Conservation (phyloP, 2,888 invertebrate genomes). For the Acronicta aceris region DNA sequence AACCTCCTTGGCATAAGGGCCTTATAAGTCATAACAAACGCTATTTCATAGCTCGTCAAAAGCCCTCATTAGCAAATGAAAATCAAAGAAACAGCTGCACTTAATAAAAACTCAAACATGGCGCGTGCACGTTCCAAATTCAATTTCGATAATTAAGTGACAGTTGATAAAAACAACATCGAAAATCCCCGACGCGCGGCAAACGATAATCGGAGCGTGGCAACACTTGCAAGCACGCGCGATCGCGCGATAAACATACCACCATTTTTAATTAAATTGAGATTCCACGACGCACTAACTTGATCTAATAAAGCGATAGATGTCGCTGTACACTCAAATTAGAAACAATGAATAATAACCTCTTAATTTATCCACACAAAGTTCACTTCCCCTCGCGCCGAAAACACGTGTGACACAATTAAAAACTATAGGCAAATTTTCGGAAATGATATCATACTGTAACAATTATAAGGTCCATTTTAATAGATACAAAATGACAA, state of each 20-base stretch:
- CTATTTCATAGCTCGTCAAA: slow-evolving; percentile 17
- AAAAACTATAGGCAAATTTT: slow-evolving; percentile 29
- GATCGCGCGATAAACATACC: slow-evolving; percentile 77
- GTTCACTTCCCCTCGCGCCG: slow-evolving; percentile 32
- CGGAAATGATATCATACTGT: slow-evolving; percentile 56
- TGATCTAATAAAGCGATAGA: slow-evolving; percentile 64
- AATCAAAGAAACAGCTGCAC: slow-evolving; percentile 62
- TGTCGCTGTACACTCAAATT: slow-evolving; percentile 21
- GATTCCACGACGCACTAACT: slow-evolving; percentile 75
- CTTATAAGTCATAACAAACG: background rate
- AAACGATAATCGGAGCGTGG: slow-evolving; percentile 76
- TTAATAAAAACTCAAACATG: slow-evolving; percentile 57
- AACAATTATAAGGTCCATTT: slow-evolving; percentile 62
- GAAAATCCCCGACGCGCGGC: slow-evolving; percentile 62
- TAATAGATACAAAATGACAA: slow-evolving; percentile 54
- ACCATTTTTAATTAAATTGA: slow-evolving; percentile 87
- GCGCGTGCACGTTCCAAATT: slow-evolving; percentile 67
- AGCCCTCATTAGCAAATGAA: slow-evolving; percentile 59
- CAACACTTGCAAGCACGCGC: slow-evolving; percentile 80
- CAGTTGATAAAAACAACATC: slow-evolving; percentile 77
- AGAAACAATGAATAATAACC: slow-evolving; percentile 16
- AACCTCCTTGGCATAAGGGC: too few relatives aligned
- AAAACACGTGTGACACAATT: slow-evolving; percentile 35
- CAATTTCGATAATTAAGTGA: slow-evolving; percentile 85
- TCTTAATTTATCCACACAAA: background rate